Evolutionary conservation across 2,797 vertebrate species (phyloP).

Genomic region (Gymnothorax javanicus): DNA sequence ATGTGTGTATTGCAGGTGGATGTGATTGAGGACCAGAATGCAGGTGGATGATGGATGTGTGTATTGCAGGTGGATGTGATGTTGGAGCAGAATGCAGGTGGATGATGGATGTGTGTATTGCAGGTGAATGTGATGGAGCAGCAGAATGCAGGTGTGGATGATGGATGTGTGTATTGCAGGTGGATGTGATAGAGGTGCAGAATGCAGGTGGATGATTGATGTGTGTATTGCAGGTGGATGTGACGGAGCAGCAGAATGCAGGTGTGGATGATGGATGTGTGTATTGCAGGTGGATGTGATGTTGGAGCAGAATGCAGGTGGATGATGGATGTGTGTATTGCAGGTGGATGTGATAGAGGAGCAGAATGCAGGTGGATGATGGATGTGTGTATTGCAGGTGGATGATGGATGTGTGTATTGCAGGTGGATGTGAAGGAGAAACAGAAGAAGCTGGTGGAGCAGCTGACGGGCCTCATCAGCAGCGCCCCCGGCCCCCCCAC

Average conservation of each 20-base stretch:
- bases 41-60: constrained; percentile 69
- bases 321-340: background rate
- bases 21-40: constrained; percentile 68
- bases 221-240: background rate
- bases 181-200: too few relatives aligned
- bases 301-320: too few relatives aligned
- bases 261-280: background rate
- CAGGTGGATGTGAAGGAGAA: constrained; percentile 93
- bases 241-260: too few relatives aligned
- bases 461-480: constrained; percentile 93
- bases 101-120: too few relatives aligned
- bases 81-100: too few relatives aligned
- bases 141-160: constrained; percentile 77
- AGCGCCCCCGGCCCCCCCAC: constrained; percentile 95
- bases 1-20: background rate
- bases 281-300: background rate
- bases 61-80: background rate
- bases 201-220: background rate
- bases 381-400: background rate
- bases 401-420: background rate
- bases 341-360: too few relatives aligned
- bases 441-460: constrained; percentile 97
- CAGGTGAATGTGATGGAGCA: too few relatives aligned
- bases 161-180: too few relatives aligned
- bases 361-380: background rate